Base-by-base conservation (phyloP, 2,888 invertebrate species). In the Diarsia brunnea region DNA sequence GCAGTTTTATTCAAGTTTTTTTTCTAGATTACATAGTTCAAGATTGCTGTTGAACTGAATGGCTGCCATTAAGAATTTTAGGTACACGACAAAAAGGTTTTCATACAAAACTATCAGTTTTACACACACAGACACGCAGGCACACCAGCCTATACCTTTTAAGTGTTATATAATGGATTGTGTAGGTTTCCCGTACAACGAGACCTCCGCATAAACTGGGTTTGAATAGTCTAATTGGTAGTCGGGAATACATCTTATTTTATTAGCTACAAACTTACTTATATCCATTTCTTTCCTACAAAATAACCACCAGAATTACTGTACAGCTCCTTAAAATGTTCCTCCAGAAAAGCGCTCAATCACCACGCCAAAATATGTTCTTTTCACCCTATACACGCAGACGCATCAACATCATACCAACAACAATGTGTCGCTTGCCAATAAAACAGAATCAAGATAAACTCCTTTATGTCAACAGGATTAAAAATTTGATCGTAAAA, bases 401-500 rank as follows among this genome's bases (percentile, higher is more conserved):
- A 84, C 69, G 63, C 82, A 61, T 82, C 77, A 51, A 89, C 88
- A 89, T 85, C 87, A 89, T 88, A 76, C 70, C 73, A 47, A 66
- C 85, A 73, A 84, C 84, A 84, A 85, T 87, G 86, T 87, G 85
- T 85, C 69, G 73, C 81, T 70, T 81, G 75, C 88, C 87, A 90
- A 92, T 92, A 92, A 93, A 90, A 93, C 89, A 83, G 90, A 91
- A 91, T 89, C 86, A 86, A 91, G 91, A 91, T 92, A 91, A 93
- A 92, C 91, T 90, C 84, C 88, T 92, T 92, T 90, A 91, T 91
- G 91, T 91, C 90, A 88, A 85, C 90, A 71, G 92, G 93, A 94
- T 94, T 94, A 94, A 94, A 94, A 93, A 93, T 91, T 91, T 87
- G 87, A 78, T 91, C 93, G 89, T 94, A 93, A 93, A 93, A 81